Evolutionary conservation across 2,113 vertebrate species (phyloP).

Genomic region (human): DNA sequence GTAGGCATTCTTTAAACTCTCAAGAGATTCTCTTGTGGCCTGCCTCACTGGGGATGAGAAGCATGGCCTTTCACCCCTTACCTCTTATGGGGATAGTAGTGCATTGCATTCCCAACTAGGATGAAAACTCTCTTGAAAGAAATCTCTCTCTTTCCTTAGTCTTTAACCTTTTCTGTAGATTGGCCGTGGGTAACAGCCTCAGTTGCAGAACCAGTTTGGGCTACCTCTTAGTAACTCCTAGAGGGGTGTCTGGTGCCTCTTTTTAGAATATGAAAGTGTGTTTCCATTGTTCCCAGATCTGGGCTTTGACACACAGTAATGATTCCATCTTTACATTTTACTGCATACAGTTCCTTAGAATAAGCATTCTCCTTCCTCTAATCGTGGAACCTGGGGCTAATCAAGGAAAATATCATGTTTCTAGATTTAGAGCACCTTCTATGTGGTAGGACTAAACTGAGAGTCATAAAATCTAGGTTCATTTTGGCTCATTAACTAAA

Average conservation of each 20-base stretch:
- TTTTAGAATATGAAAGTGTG: not conserved
- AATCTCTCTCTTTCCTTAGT: not conserved
- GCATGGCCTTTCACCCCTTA: not conserved
- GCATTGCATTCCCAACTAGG: not conserved
- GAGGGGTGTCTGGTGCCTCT: not conserved
- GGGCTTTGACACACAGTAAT: not conserved
- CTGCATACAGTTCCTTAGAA: not conserved
- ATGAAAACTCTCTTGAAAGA: not conserved
- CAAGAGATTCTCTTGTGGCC: not conserved
- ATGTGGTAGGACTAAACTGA: not conserved
- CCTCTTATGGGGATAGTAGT: not conserved
- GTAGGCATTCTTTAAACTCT: not conserved
- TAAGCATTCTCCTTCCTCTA: not conserved
- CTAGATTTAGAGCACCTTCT: not conserved
- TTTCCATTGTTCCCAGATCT: not conserved
- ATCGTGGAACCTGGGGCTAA: not conserved
- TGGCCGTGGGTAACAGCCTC: not conserved
- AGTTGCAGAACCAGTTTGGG: not conserved
- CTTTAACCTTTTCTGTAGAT: not conserved
- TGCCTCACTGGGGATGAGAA: not conserved
- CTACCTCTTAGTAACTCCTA: not conserved
- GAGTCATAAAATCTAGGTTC: not conserved
- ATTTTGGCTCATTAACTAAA: conserved; percentile 10
- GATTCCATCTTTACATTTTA: not conserved
- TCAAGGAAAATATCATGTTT: not conserved